Conservation (phyloP, 2,113 vertebrate species). For the Nothoprocta perdicaria region DNA sequence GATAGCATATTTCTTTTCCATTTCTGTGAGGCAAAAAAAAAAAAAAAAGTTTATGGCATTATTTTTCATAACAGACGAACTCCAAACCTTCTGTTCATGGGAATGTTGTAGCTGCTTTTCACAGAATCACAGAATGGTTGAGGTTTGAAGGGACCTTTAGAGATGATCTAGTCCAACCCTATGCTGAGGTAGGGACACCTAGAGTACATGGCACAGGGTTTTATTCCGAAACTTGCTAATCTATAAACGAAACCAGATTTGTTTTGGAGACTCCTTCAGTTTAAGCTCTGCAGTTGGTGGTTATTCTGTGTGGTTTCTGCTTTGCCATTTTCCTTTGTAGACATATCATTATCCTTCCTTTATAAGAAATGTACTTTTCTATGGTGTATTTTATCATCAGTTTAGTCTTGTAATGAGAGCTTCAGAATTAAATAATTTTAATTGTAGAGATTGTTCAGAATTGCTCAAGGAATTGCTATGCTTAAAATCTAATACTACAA, state of each 20-base stretch:
- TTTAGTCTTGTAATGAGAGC: neutral
- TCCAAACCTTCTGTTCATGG: neutral
- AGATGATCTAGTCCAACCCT: no score
- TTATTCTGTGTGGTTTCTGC: neutral
- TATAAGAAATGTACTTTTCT: neutral
- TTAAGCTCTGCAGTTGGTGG: neutral
- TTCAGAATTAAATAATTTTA: neutral
- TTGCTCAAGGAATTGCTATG: neutral
- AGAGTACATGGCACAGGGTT: no score
- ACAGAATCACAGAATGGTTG: no score
- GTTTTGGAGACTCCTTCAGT: neutral
- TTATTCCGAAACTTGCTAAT: neutral
- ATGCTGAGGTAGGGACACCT: no score
- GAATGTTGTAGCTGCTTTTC: neutral
- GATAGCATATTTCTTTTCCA: neutral
- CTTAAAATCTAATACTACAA: neutral
- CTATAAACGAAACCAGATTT: neutral
- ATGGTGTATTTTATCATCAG: neutral
- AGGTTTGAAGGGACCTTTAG: no score
- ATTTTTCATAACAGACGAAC: neutral
- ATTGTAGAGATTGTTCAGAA: neutral
- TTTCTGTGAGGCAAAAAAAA: neutral
- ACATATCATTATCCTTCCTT: neutral
- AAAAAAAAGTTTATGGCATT: neutral
- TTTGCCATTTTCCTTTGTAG: neutral